Evolutionary conservation across 1,140 invertebrate species (phyloP).

Genomic region (Drosophila ogumai): DNA sequence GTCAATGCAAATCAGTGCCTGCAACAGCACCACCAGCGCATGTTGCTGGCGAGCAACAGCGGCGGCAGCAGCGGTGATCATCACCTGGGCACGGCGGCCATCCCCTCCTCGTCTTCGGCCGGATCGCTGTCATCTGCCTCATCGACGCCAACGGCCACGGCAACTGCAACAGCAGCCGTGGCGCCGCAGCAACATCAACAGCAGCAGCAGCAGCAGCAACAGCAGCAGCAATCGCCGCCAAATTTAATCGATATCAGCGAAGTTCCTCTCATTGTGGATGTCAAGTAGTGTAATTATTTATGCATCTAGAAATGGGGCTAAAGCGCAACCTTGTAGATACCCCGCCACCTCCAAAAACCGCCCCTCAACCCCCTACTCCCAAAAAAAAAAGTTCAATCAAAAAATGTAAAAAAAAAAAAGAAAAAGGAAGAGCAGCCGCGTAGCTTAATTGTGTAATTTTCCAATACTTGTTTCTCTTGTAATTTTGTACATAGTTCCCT

Average conservation of each 20-base stretch:
- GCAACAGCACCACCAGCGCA: slow-evolving; percentile 79
- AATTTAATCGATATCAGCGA: slow-evolving; percentile 85
- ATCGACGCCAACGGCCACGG: slow-evolving; percentile 69
- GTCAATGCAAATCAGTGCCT: slow-evolving; percentile 84
- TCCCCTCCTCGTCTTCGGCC: slow-evolving; percentile 53
- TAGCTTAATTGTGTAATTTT: slow-evolving; percentile 75
- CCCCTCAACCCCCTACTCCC: neutral
- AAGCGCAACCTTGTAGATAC: slow-evolving; percentile 52
- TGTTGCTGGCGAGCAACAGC: slow-evolving; percentile 60
- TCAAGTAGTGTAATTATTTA: slow-evolving; percentile 84
- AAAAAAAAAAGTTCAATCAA: slow-evolving; percentile 48
- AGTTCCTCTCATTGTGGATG: slow-evolving; percentile 85
- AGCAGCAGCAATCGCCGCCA: slow-evolving; percentile 78
- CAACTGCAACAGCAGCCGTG: slow-evolving; percentile 37
- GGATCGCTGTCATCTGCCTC: slow-evolving; percentile 74
- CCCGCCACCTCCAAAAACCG: slow-evolving; percentile 24
- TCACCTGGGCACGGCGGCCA: slow-evolving; percentile 40
- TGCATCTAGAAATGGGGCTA: slow-evolving; percentile 67
- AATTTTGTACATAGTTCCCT: slow-evolving; percentile 72
- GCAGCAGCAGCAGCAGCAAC: slow-evolving; percentile 52
- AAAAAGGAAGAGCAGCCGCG: slow-evolving; percentile 33
- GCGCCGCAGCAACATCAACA: slow-evolving; percentile 49
- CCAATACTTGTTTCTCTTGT: slow-evolving; percentile 63
- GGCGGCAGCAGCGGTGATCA: slow-evolving; percentile 38
- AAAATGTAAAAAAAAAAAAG: slow-evolving; percentile 60